These are phyloP conservation scores for Stegana nigrithorax DNA, from an alignment of 2,888 invertebrate genomes.

Conservation along the genomic window DNA sequence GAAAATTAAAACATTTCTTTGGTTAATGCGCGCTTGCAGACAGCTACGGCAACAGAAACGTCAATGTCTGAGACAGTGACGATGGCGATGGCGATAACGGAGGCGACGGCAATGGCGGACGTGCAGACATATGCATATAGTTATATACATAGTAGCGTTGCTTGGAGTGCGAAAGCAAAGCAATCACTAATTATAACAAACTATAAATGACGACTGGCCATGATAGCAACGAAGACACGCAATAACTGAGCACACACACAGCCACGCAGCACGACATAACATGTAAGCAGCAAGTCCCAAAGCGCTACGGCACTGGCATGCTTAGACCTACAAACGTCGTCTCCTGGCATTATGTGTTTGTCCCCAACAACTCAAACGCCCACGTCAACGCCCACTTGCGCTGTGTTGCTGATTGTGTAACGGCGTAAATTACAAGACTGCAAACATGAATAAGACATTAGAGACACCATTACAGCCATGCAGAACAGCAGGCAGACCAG, in stretches of 20 bases:
- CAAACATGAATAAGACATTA: slow-evolving; percentile 57
- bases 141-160: too few species aligned
- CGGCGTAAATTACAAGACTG: slow-evolving; percentile 28
- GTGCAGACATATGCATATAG: too few species aligned
- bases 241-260: slow-evolving; percentile 14
- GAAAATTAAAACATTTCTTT: not conserved
- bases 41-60: not conserved
- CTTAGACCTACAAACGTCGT: slow-evolving; percentile 13
- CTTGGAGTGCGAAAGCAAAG: too few species aligned
- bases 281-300: not conserved
- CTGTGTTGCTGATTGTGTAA: too few species aligned
- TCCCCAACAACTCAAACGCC: too few species aligned
- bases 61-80: not conserved
- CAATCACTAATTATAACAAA: not conserved
- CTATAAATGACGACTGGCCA: not conserved
- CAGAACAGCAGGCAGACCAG: slow-evolving; percentile 2
- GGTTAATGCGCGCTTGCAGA: not conserved
- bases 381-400: too few species aligned
- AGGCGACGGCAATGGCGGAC: too few species aligned
- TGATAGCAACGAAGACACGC: slow-evolving; percentile 36
- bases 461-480: slow-evolving; percentile 20
- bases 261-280: not conserved
- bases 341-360: too few species aligned
- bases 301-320: not conserved
- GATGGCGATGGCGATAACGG: too few species aligned